Percentiles rank a stretch among this genome's conserved stretches.
Evolutionary conservation across 2,113 vertebrate species (phyloP).

Genomic region (Halichoeres trimaculatus): DNA sequence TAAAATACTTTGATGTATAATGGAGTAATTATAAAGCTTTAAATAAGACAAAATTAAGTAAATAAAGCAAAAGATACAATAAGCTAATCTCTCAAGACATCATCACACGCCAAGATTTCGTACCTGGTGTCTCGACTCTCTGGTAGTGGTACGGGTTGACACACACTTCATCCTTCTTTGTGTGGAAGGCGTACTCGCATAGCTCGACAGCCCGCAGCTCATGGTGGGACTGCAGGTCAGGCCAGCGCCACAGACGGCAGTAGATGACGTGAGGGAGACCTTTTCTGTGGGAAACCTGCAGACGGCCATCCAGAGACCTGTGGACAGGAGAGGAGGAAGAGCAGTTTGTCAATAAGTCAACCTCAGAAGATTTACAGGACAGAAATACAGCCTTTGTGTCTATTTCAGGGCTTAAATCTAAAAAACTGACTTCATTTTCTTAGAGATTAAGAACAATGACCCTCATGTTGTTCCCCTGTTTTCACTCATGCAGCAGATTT

Average conservation of each 20-base stretch:
- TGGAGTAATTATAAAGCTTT: not conserved
- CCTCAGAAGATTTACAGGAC: too few species aligned
- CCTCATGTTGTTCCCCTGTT: not conserved
- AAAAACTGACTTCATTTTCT: too few species aligned
- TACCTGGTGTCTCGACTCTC: constrained; percentile 98
- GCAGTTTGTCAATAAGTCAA: not conserved
- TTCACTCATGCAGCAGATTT: not conserved
- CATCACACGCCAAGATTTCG: not conserved
- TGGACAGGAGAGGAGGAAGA: not conserved
- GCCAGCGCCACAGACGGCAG: constrained; percentile 99
- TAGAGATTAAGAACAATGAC: too few species aligned
- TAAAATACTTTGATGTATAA: not conserved
- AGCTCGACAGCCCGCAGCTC: constrained; percentile 97
- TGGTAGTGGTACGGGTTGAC: constrained; percentile 99
- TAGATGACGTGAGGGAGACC: constrained; percentile 98
- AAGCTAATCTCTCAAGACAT: not conserved
- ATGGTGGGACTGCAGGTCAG: constrained; percentile 98
- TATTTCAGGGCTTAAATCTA: too few species aligned
- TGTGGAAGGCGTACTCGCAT: constrained; percentile 98
- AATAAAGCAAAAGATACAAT: not conserved
- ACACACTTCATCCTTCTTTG: constrained; percentile 99
- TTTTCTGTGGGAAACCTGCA: constrained; percentile 97
- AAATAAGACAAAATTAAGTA: not conserved
- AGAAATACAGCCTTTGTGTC: too few species aligned
- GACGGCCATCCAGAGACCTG: constrained; percentile 96